Percentiles rank a stretch among this genome's conserved stretches.
Evolutionary conservation across 2,113 vertebrate genomes (phyloP).

Genomic region (Ascaphus truei): DNA sequence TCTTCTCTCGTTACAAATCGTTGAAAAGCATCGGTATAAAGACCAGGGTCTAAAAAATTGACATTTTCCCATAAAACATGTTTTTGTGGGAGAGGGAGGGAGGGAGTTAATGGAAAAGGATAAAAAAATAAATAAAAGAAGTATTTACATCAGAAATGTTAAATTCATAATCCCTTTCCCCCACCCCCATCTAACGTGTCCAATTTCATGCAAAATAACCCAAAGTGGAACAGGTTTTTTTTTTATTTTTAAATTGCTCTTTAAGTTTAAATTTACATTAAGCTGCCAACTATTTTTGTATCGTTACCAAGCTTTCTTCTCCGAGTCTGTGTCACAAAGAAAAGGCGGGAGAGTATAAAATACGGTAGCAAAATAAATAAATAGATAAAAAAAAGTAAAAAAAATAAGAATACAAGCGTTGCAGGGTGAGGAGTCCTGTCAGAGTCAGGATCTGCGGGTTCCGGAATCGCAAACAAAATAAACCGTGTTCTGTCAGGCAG

Average conservation of each 20-base stretch:
- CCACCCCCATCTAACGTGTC: not conserved
- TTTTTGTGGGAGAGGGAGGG: not conserved
- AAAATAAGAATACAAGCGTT: too few species aligned
- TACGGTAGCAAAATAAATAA: too few species aligned
- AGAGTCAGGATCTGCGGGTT: too few species aligned
- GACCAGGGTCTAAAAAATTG: conserved; percentile 4
- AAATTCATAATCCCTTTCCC: not conserved
- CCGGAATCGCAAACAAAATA: too few species aligned
- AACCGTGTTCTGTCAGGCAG: too few species aligned
- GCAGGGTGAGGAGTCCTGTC: too few species aligned
- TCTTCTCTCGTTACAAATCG: conserved; percentile 8
- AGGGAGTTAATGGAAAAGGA: not conserved
- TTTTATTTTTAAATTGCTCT: not conserved
- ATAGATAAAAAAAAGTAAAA: too few species aligned
- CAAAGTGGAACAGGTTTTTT: not conserved
- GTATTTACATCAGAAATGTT: conserved; percentile 24
- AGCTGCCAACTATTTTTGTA: too few species aligned
- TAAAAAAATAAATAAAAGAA: not conserved
- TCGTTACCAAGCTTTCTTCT: too few species aligned
- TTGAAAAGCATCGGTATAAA: conserved; percentile 27
- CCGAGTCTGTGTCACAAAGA: too few species aligned
- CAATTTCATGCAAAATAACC: not conserved
- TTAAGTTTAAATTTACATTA: not conserved
- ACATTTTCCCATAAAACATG: not conserved
- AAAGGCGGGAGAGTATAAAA: too few species aligned